phyloP scores from a whole-genome alignment of 1,140 invertebrate species.

The Neodiprion pinetum region DNA sequence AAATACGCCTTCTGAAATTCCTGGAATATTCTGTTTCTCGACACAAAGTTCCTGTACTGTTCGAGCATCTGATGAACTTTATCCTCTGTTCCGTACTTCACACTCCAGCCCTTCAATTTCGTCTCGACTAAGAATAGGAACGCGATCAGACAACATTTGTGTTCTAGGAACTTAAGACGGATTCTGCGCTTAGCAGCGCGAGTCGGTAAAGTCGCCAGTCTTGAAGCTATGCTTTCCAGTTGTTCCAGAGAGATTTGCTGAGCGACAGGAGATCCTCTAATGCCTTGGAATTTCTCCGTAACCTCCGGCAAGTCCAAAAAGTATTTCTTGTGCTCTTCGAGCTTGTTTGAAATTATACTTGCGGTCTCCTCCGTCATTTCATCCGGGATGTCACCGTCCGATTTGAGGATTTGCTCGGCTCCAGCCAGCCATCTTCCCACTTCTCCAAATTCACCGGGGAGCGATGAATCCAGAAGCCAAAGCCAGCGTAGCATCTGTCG shows the following conservation, averaged over 20 bases:
- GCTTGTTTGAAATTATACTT: constrained; percentile 82
- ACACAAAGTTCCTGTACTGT: constrained; percentile 92
- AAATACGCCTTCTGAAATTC: constrained; percentile 92
- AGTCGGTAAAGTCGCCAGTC: constrained; percentile 75
- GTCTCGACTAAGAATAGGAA: constrained; percentile 89
- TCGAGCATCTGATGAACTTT: constrained; percentile 84
- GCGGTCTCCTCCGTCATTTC: constrained; percentile 87
- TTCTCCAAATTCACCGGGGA: constrained; percentile 83
- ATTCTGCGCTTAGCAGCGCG: constrained; percentile 79
- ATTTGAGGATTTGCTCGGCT: constrained; percentile 82
- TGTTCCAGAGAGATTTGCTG: constrained; percentile 77
- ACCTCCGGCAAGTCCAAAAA: constrained; percentile 83
- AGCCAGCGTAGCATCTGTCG: constrained; percentile 82
- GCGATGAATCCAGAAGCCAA: constrained; percentile 81
- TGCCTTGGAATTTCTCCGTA: constrained; percentile 77
- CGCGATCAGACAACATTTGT: constrained; percentile 91
- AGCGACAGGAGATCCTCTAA: constrained; percentile 67
- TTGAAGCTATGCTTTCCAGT: constrained; percentile 77
- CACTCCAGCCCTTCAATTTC: constrained; percentile 87
- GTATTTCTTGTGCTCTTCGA: constrained; percentile 90
- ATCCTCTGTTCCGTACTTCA: constrained; percentile 86
- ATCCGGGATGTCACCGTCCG: constrained; percentile 81
- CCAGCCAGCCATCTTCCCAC: constrained; percentile 89
- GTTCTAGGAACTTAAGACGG: constrained; percentile 87
- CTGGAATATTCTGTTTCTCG: constrained; percentile 90